Evolutionary conservation across 53 echinoderm and acorn worm genomes (phyloP), one percentile per base, ranked within the genome.

Genomic region (Pentamera pediparva): DNA sequence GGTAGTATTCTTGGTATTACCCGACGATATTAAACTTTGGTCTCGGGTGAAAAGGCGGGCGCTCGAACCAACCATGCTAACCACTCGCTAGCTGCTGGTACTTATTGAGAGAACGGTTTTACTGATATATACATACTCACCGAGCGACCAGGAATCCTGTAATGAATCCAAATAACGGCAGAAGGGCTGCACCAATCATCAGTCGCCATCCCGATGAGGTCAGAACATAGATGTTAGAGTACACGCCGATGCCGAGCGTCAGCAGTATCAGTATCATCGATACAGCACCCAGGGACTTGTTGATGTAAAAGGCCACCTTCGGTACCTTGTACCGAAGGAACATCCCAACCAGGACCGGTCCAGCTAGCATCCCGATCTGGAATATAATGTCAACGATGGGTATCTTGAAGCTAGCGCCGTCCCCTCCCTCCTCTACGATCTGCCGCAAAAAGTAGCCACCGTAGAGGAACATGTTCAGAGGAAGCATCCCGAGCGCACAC

Each of bases 391-490:
- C 82, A 25, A 56, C 69, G 59, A 92, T 81, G 5, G 92, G 92
- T 22, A 92, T 80, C 51, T 80, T 82, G 59, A 88, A 78, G 12
- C 82, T 74, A 21, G 61, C 61, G 10, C 74, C 84, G 10, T 63
- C 78, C 0, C 65, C 82, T 0, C 65, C 79, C 5, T 62, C 70
- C 5, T 35, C 65, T 13, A 65, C 65, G 27, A 65, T 65, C 10
- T 35, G 24, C 2, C 74, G 33, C 29, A 65, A 36, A 73, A 84
- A 88, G 74, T 83, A 76, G 17, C 85, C 75, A 4, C 78, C 88
- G 79, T 92, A 92, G 55, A 92, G 82, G 76, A 88, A 84, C 83
- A 92, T 85, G 79, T 92, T 92, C 33, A 92, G 65, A 10, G 92
- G 92, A 12, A 92, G 70, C 88, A 92, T 92, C 3, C 82, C 92